Percentiles rank a stretch among this genome's conserved stretches.
Conservation (phyloP, 2,888 invertebrate genomes). For the Cosmia pyralina region DNA sequence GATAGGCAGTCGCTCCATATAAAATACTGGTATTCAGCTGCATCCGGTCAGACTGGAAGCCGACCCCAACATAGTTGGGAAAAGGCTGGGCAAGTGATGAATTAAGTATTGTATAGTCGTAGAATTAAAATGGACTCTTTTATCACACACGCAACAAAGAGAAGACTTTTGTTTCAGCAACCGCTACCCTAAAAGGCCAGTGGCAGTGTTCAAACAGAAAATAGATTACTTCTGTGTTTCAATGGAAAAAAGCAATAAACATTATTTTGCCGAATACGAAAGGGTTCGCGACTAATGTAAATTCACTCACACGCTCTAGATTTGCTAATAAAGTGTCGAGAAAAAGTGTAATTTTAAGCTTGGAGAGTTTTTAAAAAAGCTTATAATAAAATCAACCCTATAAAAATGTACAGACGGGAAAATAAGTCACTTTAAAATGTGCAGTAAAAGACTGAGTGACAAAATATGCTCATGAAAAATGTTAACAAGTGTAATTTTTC, state of each 20-base stretch:
- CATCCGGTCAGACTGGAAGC: too few species aligned
- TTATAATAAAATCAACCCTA: background rate
- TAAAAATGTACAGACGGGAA: background rate
- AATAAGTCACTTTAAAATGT: conserved; percentile 9
- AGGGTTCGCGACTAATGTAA: conserved; percentile 37
- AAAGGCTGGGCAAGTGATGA: background rate
- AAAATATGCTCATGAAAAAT: conserved; percentile 12
- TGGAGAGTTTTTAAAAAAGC: background rate
- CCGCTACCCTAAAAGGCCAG: conserved; percentile 11
- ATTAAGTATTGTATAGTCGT: conserved; percentile 7
- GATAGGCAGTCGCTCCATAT: too few species aligned
- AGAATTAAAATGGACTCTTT: conserved; percentile 38
- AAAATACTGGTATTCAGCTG: too few species aligned
- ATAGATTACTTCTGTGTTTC: conserved; percentile 49
- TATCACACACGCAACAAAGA: conserved; percentile 26
- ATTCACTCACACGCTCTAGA: conserved; percentile 37
- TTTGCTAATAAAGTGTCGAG: conserved; percentile 15
- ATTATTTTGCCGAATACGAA: conserved; percentile 46
- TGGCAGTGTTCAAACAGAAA: conserved; percentile 44
- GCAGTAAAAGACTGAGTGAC: background rate
- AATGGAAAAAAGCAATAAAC: conserved; percentile 48
- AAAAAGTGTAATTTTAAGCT: conserved; percentile 7
- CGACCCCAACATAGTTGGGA: too few species aligned
- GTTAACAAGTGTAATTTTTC: conserved; percentile 49
- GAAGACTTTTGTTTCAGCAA: conserved; percentile 35